Conservation (phyloP, 2,797 vertebrate genomes). For the Coregonus suidteri region DNA sequence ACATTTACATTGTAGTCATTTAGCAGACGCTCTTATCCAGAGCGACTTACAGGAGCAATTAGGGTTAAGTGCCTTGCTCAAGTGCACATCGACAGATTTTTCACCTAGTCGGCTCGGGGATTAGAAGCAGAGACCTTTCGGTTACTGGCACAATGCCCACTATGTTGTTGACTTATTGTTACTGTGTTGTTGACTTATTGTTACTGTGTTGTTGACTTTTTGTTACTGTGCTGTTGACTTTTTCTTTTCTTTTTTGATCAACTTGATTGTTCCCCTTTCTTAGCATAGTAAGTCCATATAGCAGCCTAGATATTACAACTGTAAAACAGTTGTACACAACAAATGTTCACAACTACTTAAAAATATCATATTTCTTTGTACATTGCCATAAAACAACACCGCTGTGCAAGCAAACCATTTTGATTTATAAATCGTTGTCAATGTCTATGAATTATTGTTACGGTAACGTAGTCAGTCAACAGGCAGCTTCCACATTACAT, state of each 20-base stretch:
- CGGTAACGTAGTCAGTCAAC: constrained; percentile 25
- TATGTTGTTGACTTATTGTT: too few species aligned
- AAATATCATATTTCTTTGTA: neutral
- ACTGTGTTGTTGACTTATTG: too few species aligned
- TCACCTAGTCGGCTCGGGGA: too few species aligned
- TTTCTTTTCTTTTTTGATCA: neutral
- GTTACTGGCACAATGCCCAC: too few species aligned
- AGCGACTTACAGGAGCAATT: too few species aligned
- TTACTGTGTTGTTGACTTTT: neutral
- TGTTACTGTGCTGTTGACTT: neutral
- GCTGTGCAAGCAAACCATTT: neutral
- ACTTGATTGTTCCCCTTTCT: neutral
- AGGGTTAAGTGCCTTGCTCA: too few species aligned
- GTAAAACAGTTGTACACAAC: too few species aligned
- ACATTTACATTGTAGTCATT: too few species aligned
- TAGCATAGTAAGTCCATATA: neutral
- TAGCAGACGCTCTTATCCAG: too few species aligned
- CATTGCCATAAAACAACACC: neutral
- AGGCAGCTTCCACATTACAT: constrained; percentile 37
- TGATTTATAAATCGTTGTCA: neutral
- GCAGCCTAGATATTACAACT: too few species aligned
- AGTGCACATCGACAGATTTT: too few species aligned
- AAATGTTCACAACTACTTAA: neutral
- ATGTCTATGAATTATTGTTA: neutral
- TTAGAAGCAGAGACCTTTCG: too few species aligned